These are phyloP conservation scores for Acronicta alni DNA, from an alignment of 2,888 invertebrate genomes.

Conservation along the genomic window DNA sequence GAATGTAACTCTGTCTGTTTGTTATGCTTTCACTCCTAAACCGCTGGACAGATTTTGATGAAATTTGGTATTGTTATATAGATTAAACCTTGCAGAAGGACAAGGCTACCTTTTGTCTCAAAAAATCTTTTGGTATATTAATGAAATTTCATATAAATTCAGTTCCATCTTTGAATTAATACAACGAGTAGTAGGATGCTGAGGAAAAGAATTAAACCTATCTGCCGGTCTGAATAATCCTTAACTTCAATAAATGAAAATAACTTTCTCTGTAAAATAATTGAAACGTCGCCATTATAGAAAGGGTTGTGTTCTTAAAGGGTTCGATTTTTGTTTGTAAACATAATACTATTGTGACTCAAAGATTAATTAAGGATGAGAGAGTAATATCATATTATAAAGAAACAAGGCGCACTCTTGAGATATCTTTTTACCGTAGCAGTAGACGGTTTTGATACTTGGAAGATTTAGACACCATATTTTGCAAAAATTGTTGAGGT, in stretches of 20 bases:
- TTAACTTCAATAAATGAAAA: constrained; percentile 30
- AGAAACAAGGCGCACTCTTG: constrained; percentile 24
- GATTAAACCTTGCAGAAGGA: too few relatives aligned
- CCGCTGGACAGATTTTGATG: too few relatives aligned
- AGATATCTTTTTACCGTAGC: constrained; percentile 38
- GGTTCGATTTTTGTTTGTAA: constrained; percentile 62
- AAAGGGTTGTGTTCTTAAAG: constrained; percentile 58
- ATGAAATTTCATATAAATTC: too few relatives aligned
- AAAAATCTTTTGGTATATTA: too few relatives aligned
- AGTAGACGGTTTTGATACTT: constrained; percentile 13
- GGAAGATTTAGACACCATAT: not conserved
- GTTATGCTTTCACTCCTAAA: too few relatives aligned
- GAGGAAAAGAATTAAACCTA: too few relatives aligned
- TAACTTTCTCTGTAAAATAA: constrained; percentile 37
- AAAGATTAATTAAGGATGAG: constrained; percentile 59
- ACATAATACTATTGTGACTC: constrained; percentile 62
- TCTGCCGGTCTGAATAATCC: constrained; percentile 16
- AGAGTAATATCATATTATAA: constrained; percentile 54
- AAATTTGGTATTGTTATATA: too few relatives aligned
- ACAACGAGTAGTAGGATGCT: too few relatives aligned
- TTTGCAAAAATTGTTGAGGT: not conserved
- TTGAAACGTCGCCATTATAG: constrained; percentile 38
- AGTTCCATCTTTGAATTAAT: too few relatives aligned
- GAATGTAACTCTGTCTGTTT: too few relatives aligned
- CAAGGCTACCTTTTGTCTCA: too few relatives aligned